Evolutionary conservation across 2,797 vertebrate genomes (phyloP).

Genomic region (Thamnophis elegans): DNA sequence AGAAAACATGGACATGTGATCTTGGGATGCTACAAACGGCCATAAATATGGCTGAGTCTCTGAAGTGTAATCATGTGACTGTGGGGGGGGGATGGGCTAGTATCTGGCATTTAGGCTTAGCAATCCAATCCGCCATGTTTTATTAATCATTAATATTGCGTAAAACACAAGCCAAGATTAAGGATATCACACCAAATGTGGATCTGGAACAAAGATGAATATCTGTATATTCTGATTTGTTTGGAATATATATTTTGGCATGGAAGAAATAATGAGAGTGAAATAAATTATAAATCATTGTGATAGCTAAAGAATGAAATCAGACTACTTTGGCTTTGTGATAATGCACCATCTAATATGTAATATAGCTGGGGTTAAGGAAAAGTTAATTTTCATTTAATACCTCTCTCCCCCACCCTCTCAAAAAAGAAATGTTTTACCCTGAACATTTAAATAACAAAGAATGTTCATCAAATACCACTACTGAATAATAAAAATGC

Average conservation of each 20-base stretch:
- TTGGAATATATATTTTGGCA: not conserved
- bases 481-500: not conserved
- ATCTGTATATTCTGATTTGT: not conserved
- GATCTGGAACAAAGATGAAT: not conserved
- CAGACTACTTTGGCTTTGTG: not conserved
- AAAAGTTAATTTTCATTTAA: not conserved
- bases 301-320: not conserved
- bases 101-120: not conserved
- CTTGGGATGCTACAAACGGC: not conserved
- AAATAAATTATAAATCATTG: not conserved
- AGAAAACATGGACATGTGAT: not conserved
- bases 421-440: not conserved
- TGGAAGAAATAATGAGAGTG: not conserved
- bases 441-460: not conserved
- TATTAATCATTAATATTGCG: not conserved
- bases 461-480: not conserved
- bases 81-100: not conserved
- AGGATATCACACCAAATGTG: not conserved
- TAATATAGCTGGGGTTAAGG: not conserved
- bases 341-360: not conserved
- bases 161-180: not conserved
- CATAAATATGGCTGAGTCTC: not conserved
- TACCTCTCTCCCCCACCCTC: not conserved
- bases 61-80: not conserved
- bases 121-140: no score